Evolutionary conservation across 2,797 vertebrate genomes (phyloP).

Genomic region (Oophaga sylvatica): DNA sequence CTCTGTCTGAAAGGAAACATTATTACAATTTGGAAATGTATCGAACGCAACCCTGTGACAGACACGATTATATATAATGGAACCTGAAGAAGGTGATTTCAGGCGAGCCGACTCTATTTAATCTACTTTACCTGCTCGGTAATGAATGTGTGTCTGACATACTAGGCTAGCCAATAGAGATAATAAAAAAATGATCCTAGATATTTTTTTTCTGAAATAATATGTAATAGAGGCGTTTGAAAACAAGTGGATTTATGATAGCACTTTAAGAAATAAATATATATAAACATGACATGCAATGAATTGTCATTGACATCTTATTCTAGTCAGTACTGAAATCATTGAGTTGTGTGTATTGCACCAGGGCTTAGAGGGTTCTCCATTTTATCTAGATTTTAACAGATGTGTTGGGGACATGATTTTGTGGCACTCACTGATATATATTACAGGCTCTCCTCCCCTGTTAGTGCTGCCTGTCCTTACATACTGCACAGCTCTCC

Average conservation of each 20-base stretch:
- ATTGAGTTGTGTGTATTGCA: background rate
- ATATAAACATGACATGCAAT: background rate
- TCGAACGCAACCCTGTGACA: conserved; percentile 32
- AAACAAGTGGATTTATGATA: conserved; percentile 59
- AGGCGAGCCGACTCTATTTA: conserved; percentile 37
- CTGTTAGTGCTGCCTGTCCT: too few relatives aligned
- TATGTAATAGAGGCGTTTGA: background rate
- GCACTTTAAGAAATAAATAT: conserved; percentile 29
- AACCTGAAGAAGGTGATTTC: conserved; percentile 41
- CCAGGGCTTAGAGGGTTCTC: background rate
- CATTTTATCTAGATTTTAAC: too few relatives aligned
- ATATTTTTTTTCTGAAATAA: conserved; percentile 2
- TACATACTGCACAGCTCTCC: too few relatives aligned
- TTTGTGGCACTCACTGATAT: too few relatives aligned
- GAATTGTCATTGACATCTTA: background rate
- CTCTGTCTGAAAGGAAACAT: conserved; percentile 43
- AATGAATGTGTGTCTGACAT: conserved; percentile 34
- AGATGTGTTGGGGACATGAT: too few relatives aligned
- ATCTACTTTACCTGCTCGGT: conserved; percentile 32
- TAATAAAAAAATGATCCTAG: background rate
- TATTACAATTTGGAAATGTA: conserved; percentile 42
- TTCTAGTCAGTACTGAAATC: background rate
- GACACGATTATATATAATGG: conserved; percentile 43
- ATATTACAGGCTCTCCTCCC: too few relatives aligned
- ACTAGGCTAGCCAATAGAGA: conserved; percentile 3